phyloP scores from a whole-genome alignment of 2,113 vertebrate genomes.

The Burhinus oedicnemus region DNA sequence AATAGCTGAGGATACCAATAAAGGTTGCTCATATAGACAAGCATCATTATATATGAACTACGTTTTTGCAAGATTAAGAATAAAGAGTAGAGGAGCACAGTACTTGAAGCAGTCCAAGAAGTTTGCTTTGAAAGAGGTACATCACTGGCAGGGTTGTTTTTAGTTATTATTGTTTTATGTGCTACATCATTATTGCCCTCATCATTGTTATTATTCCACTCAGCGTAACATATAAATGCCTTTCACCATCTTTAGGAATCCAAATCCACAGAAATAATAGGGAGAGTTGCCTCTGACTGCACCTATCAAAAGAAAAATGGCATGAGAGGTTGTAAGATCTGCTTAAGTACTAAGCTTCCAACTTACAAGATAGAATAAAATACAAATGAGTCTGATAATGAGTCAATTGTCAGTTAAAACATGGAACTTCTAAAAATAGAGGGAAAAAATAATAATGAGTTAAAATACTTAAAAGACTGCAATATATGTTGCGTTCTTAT shows the following conservation, averaged over 20 bases:
- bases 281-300: neutral
- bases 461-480: neutral
- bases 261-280: neutral
- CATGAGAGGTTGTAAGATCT: neutral
- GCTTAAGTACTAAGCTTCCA: neutral
- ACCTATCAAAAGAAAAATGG: neutral
- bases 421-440: neutral
- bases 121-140: neutral
- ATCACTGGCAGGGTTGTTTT: neutral
- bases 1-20: neutral
- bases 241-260: neutral
- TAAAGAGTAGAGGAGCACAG: neutral
- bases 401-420: neutral
- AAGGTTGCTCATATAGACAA: neutral
- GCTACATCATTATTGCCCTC: neutral
- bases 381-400: neutral
- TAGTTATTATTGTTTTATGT: neutral
- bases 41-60: neutral
- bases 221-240: neutral
- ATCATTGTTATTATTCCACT: neutral
- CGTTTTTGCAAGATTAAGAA: neutral
- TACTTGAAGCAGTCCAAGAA: neutral
- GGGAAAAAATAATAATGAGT: neutral
- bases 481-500: neutral
- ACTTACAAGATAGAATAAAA: neutral